Percentiles rank a stretch among this genome's conserved stretches.
These are phyloP conservation scores for Zaprionus vittiger DNA, from an alignment of 1,140 invertebrate genomes.

Conservation along the genomic window DNA sequence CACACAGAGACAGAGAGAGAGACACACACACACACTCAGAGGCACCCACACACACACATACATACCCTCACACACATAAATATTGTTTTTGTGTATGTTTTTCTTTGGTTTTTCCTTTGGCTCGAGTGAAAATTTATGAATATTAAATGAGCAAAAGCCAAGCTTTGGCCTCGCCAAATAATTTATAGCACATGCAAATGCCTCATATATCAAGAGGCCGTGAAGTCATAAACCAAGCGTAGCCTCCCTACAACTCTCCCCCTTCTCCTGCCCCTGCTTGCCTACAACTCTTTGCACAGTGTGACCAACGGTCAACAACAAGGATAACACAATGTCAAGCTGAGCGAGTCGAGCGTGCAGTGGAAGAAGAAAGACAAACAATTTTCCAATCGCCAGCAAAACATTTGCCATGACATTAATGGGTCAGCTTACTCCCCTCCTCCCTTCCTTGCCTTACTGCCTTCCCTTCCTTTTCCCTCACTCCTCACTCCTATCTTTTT, in stretches of 20 bases:
- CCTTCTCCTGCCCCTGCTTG: neutral
- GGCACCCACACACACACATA: neutral
- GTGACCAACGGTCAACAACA: slow-evolving; percentile 20
- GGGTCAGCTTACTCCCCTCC: slow-evolving; percentile 22
- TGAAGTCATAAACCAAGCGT: slow-evolving; percentile 67
- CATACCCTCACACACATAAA: slow-evolving; percentile 20
- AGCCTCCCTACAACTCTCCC: neutral
- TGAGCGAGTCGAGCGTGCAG: slow-evolving; percentile 6
- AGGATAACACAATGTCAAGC: slow-evolving; percentile 61
- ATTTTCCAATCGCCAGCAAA: slow-evolving; percentile 79
- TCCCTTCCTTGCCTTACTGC: too few relatives aligned
- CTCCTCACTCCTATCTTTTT: neutral
- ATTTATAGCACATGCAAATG: slow-evolving; percentile 81
- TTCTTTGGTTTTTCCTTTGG: slow-evolving; percentile 38
- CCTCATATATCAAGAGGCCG: slow-evolving; percentile 76
- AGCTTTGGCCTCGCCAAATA: slow-evolving; percentile 43
- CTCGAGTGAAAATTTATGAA: slow-evolving; percentile 72
- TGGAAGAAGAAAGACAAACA: slow-evolving; percentile 57
- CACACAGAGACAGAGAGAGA: neutral
- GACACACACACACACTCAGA: neutral
- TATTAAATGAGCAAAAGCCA: slow-evolving; percentile 71
- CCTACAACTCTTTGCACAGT: neutral
- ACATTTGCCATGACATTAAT: slow-evolving; percentile 77
- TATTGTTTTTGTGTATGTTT: slow-evolving; percentile 43
- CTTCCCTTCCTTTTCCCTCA: neutral